A percentile compares a stretch with the other conserved stretches of the same genome.
These are phyloP conservation scores for Drosophila nigritarsus DNA, from an alignment of 2,888 invertebrate genomes.

Conservation along the genomic window DNA sequence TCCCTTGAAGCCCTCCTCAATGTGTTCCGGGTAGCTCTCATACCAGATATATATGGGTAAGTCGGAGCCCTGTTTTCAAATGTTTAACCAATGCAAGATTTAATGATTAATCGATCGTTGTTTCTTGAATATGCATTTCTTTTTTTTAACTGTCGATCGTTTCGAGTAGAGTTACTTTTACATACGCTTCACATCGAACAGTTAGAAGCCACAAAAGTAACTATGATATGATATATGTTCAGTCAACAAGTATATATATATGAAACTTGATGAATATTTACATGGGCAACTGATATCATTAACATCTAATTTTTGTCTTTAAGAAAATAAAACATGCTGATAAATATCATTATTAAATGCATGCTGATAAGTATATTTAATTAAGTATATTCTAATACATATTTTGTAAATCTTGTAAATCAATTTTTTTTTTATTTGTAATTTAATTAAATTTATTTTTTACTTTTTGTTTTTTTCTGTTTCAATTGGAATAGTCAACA, in stretches of 20 bases:
- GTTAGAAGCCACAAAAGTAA: constrained; percentile 16
- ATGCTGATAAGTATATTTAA: not conserved
- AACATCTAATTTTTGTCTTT: not conserved
- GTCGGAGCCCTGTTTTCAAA: constrained; percentile 92
- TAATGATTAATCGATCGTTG: constrained; percentile 19
- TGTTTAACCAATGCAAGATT: constrained; percentile 23
- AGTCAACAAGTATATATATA: constrained; percentile 2
- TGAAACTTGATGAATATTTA: constrained; percentile 18
- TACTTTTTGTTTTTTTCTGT: not conserved
- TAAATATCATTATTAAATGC: not conserved
- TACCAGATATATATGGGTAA: constrained; percentile 99
- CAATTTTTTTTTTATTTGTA: not conserved
- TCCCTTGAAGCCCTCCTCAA: constrained; percentile 97
- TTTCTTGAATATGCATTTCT: constrained; percentile 1
- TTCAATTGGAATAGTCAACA: not conserved
- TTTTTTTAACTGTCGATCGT: constrained; percentile 5
- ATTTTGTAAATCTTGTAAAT: not conserved
- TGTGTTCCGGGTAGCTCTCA: constrained; percentile 98
- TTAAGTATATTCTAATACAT: not conserved
- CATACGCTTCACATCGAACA: constrained; percentile 29
- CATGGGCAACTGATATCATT: constrained; percentile 1
- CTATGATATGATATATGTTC: constrained; percentile 11
- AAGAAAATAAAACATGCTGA: constrained; percentile 11
- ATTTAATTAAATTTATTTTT: not conserved
- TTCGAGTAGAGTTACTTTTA: constrained; percentile 6